These are phyloP conservation scores for Copsychus sechellarum DNA, from an alignment of 2,113 vertebrate species.

Conservation along the genomic window DNA sequence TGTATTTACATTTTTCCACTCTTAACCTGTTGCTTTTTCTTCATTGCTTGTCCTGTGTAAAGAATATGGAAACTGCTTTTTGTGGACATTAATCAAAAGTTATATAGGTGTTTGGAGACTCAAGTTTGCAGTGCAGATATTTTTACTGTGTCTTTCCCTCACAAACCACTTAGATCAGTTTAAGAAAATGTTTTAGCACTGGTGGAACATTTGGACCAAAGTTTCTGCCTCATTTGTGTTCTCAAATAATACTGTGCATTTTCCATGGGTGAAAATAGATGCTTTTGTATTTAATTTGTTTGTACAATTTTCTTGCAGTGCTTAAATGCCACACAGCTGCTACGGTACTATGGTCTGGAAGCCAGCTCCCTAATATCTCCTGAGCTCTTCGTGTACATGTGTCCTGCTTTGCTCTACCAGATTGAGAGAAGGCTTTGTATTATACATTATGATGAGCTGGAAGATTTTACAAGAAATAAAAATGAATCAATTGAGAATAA, in stretches of 20 bases:
- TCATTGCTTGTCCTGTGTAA: background rate
- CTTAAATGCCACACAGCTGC: conserved; percentile 91
- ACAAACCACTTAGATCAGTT: background rate
- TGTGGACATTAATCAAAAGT: background rate
- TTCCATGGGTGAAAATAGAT: background rate
- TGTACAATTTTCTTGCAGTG: conserved; percentile 79
- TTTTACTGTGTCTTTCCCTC: background rate
- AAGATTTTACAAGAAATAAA: conserved; percentile 75
- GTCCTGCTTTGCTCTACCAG: conserved; percentile 94
- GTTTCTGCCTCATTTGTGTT: background rate
- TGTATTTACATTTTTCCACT: background rate
- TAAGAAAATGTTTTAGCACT: background rate
- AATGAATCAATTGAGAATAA: conserved; percentile 58
- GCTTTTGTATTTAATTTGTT: conserved; percentile 1
- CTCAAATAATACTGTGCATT: background rate
- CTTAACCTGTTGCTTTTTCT: background rate
- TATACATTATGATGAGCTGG: conserved; percentile 84
- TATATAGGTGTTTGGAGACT: background rate
- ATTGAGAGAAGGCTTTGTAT: conserved; percentile 94
- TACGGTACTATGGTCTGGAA: conserved; percentile 85
- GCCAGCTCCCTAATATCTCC: conserved; percentile 84
- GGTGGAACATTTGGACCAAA: background rate
- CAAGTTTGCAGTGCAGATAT: background rate
- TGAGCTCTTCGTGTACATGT: conserved; percentile 87
- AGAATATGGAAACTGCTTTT: background rate